phyloP scores from a whole-genome alignment of 2,113 vertebrate genomes.

The Microtus montanus region DNA sequence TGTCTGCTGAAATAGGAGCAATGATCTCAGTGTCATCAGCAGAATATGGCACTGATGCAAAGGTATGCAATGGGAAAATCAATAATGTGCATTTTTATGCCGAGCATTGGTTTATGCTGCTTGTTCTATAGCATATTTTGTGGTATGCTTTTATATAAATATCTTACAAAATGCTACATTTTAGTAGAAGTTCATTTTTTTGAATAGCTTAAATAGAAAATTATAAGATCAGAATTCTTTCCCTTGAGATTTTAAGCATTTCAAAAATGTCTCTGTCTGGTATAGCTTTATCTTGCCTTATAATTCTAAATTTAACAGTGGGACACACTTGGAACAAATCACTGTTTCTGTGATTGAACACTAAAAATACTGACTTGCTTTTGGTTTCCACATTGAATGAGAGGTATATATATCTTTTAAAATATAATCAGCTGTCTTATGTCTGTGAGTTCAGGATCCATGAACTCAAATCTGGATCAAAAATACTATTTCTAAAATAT shows the following conservation, averaged over 20 bases:
- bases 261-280: background rate
- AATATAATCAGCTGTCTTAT: background rate
- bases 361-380: background rate
- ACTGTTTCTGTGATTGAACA: background rate
- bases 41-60: conserved; percentile 92
- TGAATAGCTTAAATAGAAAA: conserved; percentile 38
- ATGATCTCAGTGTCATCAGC: conserved; percentile 95
- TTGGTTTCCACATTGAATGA: background rate
- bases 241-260: conserved; percentile 3
- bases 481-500: background rate
- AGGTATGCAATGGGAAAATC: conserved; percentile 85
- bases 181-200: background rate
- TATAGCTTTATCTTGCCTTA: background rate
- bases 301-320: background rate
- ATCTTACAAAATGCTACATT: background rate
- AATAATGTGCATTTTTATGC: background rate
- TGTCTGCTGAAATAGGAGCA: conserved; percentile 94
- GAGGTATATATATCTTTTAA: background rate
- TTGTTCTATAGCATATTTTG: background rate
- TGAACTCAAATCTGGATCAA: background rate
- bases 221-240: conserved; percentile 9
- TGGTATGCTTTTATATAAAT: background rate
- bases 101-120: background rate
- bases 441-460: background rate
- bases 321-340: background rate